Evolutionary conservation across 2,113 vertebrate species (phyloP).

Genomic region (Pimephales promelas): DNA sequence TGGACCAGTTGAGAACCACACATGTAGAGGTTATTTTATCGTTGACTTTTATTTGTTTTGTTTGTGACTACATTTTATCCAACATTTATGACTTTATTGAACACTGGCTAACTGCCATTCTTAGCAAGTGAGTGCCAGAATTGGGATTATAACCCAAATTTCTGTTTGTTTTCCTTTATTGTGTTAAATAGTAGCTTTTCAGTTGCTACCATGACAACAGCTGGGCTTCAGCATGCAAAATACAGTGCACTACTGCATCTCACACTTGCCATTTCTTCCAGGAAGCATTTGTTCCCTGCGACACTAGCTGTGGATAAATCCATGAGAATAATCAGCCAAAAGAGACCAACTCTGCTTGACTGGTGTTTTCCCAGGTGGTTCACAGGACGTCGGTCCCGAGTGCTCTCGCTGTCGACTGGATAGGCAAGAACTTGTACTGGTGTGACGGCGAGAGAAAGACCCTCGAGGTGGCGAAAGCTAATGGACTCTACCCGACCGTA

Average conservation of each 20-base stretch:
- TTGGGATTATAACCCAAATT: not conserved
- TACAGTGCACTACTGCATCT: not conserved
- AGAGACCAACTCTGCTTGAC: not conserved
- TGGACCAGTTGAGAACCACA: not conserved
- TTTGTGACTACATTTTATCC: not conserved
- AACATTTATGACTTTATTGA: not conserved
- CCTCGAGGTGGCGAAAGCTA: constrained; percentile 88
- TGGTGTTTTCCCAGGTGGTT: constrained; percentile 74
- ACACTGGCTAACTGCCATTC: not conserved
- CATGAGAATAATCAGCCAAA: not conserved
- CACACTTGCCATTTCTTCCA: not conserved
- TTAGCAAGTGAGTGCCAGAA: not conserved
- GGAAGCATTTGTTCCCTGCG: not conserved
- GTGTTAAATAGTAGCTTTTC: not conserved
- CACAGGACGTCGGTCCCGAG: constrained; percentile 87
- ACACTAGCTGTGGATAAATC: not conserved
- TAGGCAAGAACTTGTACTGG: constrained; percentile 91
- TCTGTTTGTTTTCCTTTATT: not conserved
- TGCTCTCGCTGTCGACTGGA: constrained; percentile 87
- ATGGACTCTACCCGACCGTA: constrained; percentile 83
- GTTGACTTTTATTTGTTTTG: not conserved
- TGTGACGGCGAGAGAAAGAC: constrained; percentile 85
- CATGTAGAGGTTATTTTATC: not conserved
- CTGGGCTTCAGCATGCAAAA: not conserved
- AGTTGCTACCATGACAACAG: not conserved